phyloP scores from a whole-genome alignment of 1,140 invertebrate species.

The Pararge aegeria region DNA sequence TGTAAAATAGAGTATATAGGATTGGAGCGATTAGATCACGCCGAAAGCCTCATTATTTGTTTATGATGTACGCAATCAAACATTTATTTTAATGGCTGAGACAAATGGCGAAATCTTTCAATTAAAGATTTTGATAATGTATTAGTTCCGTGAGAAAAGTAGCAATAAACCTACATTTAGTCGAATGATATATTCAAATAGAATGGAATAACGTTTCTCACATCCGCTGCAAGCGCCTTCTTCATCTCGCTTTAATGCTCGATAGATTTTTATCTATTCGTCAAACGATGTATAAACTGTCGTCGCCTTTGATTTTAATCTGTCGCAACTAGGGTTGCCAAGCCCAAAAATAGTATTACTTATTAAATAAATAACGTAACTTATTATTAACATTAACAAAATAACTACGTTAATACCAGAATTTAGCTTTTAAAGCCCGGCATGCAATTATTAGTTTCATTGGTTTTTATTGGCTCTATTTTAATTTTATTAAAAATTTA shows the following conservation, averaged over 20 bases:
- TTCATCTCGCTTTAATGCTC: constrained; percentile 60
- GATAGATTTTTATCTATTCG: constrained; percentile 73
- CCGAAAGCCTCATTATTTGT: constrained; percentile 17
- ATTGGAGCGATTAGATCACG: neutral
- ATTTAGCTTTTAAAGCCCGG: no score
- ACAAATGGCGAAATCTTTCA: constrained; percentile 72
- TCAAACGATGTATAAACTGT: constrained; percentile 73
- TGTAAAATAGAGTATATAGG: neutral
- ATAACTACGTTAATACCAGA: no score
- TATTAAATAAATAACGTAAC: no score
- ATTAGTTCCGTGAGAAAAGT: constrained; percentile 78
- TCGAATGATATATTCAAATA: constrained; percentile 77
- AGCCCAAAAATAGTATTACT: no score
- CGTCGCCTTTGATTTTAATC: constrained; percentile 64
- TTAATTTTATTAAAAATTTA: no score
- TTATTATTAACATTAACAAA: no score
- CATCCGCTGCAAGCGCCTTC: constrained; percentile 72
- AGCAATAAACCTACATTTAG: constrained; percentile 78
- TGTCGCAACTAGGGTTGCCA: constrained; percentile 29
- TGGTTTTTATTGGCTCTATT: no score
- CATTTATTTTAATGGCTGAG: constrained; percentile 50
- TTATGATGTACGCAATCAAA: constrained; percentile 41
- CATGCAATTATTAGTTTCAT: no score
- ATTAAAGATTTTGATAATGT: constrained; percentile 73
- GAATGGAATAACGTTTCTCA: constrained; percentile 70